Percentiles rank a stretch among this genome's conserved stretches.
These are phyloP conservation scores for Protosalanx chinensis DNA, from an alignment of 2,797 vertebrate genomes.

Conservation along the genomic window DNA sequence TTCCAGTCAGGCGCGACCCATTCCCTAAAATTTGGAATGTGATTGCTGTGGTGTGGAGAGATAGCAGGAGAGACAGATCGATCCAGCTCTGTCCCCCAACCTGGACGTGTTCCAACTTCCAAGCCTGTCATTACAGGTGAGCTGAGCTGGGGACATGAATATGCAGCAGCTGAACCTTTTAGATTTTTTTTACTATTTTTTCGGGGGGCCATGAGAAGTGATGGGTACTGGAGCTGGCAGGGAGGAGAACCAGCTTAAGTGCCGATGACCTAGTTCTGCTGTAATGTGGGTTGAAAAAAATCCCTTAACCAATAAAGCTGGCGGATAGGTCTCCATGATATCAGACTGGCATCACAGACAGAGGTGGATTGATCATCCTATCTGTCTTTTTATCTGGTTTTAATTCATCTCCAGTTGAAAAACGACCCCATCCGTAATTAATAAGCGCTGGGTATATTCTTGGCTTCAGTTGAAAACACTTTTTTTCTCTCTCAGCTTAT, in stretches of 20 bases:
- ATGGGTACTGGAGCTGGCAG: background rate
- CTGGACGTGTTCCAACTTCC: conserved; percentile 49
- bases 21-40: conserved; percentile 61
- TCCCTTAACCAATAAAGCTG: background rate
- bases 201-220: background rate
- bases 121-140: conserved; percentile 40
- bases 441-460: conserved; percentile 32
- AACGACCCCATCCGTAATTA: background rate
- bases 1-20: conserved; percentile 48
- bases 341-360: background rate
- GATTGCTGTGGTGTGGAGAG: conserved; percentile 58
- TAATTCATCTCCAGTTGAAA: conserved; percentile 3
- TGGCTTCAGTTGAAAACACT: conserved; percentile 26
- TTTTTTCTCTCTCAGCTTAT: conserved; percentile 1
- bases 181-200: background rate
- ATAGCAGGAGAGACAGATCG: conserved; percentile 49
- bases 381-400: conserved; percentile 10
- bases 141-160: conserved; percentile 17
- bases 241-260: background rate
- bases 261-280: conserved; percentile 3
- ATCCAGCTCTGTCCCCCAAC: conserved; percentile 46
- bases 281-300: conserved; percentile 2
- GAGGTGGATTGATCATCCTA: conserved; percentile 3
- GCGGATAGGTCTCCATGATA: background rate
- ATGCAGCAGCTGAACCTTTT: conserved; percentile 14